These are phyloP conservation scores for Nebria brevicollis DNA, from an alignment of 2,888 invertebrate genomes.

Conservation along the genomic window DNA sequence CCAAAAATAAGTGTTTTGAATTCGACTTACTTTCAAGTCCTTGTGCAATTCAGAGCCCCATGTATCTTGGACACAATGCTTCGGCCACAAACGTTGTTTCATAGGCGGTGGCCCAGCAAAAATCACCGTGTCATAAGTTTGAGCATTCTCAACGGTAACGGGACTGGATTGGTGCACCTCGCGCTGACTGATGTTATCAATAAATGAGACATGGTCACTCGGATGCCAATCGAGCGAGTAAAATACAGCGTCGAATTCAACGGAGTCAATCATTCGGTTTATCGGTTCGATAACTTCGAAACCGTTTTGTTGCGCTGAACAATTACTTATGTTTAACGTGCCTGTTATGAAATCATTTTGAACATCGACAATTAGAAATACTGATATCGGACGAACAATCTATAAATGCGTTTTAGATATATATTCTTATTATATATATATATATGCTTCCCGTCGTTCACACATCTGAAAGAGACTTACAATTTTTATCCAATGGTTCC, in stretches of 20 bases:
- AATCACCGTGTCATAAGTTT: slow-evolving; percentile 90
- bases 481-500: slow-evolving; percentile 92
- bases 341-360: slow-evolving; percentile 99
- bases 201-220: slow-evolving; percentile 93
- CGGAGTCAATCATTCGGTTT: slow-evolving; percentile 82
- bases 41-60: slow-evolving; percentile 95
- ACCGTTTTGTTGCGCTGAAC: slow-evolving; percentile 91
- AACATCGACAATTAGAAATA: slow-evolving; percentile 93
- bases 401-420: slow-evolving; percentile 57
- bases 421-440: too few species aligned
- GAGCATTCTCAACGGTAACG: slow-evolving; percentile 79
- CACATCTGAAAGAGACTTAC: slow-evolving; percentile 63
- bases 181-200: slow-evolving; percentile 86
- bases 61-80: slow-evolving; percentile 94
- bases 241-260: slow-evolving; percentile 87
- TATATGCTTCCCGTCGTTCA: too few species aligned
- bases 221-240: slow-evolving; percentile 99
- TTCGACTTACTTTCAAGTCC: slow-evolving; percentile 76
- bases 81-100: slow-evolving; percentile 93
- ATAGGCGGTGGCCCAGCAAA: slow-evolving; percentile 88
- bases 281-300: slow-evolving; percentile 92
- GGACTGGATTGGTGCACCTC: slow-evolving; percentile 78
- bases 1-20: too few species aligned
- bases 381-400: slow-evolving; percentile 87
- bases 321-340: slow-evolving; percentile 90